Evolutionary conservation across 2,113 vertebrate genomes (phyloP).

Genomic region (Arvicanthis niloticus): DNA sequence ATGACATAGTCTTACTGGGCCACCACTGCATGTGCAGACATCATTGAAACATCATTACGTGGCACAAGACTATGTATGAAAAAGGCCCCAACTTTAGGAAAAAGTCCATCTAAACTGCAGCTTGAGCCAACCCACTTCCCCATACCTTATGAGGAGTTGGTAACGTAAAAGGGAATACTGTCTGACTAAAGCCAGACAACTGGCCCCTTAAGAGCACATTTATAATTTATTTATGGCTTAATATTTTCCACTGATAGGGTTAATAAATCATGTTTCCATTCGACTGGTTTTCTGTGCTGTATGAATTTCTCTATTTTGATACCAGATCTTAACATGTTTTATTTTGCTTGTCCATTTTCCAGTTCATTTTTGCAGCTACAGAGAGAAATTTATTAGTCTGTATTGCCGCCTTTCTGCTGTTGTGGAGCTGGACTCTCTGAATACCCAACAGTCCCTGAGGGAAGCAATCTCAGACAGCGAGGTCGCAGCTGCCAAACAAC

Average conservation of each 20-base stretch:
- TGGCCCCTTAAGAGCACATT: slow-evolving; percentile 80
- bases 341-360: slow-evolving; percentile 87
- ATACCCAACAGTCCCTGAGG: slow-evolving; percentile 97
- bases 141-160: slow-evolving; percentile 56
- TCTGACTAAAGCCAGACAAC: slow-evolving; percentile 80
- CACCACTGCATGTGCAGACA: not conserved
- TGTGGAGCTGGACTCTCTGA: slow-evolving; percentile 96
- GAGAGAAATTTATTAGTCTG: slow-evolving; percentile 96
- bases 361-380: slow-evolving; percentile 99
- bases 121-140: slow-evolving; percentile 60
- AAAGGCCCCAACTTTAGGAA: slow-evolving; percentile 30
- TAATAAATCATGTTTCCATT: slow-evolving; percentile 84
- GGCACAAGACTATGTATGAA: not conserved
- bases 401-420: slow-evolving; percentile 98
- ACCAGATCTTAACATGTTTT: slow-evolving; percentile 84
- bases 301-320: slow-evolving; percentile 85
- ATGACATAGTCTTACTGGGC: not conserved
- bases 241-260: slow-evolving; percentile 83
- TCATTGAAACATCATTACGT: not conserved
- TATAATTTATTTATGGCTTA: slow-evolving; percentile 85
- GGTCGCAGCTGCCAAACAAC: slow-evolving; percentile 94
- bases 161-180: slow-evolving; percentile 80
- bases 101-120: slow-evolving; percentile 61
- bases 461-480: slow-evolving; percentile 97
- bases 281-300: slow-evolving; percentile 83